Evolutionary conservation across 2,888 invertebrate species (phyloP).

Genomic region (Malachius bipustulatus): DNA sequence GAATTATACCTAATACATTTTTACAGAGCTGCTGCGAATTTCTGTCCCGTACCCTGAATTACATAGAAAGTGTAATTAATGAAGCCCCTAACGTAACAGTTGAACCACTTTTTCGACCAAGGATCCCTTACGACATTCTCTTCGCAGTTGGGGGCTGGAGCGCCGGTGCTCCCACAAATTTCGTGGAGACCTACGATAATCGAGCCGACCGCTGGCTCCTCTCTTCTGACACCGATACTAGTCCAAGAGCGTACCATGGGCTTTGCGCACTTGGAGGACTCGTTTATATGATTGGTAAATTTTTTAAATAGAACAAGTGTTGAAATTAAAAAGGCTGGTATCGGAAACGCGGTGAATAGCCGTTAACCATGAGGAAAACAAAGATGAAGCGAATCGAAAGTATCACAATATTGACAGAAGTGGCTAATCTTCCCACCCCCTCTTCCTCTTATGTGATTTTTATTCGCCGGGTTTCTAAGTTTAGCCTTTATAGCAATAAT

Average conservation of each 20-base stretch:
- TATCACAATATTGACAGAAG: no score
- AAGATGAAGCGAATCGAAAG: no score
- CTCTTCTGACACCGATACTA: conserved; percentile 52
- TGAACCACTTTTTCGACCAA: conserved; percentile 38
- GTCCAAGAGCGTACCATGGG: conserved; percentile 68
- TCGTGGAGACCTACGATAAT: conserved; percentile 65
- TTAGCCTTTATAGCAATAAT: no score
- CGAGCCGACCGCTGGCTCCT: conserved; percentile 70
- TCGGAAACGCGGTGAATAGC: no score
- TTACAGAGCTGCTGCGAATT: not conserved
- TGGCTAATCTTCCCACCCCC: no score
- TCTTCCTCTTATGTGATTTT: no score
- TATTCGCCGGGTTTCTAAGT: no score
- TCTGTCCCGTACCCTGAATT: no score
- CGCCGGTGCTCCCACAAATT: conserved; percentile 72
- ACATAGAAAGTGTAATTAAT: conserved; percentile 16
- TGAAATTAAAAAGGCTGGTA: no score
- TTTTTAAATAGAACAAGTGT: no score
- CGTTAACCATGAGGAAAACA: no score
- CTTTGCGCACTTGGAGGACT: conserved; percentile 57
- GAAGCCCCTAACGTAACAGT: not conserved
- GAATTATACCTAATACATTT: no score
- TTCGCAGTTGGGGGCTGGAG: conserved; percentile 81
- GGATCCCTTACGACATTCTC: conserved; percentile 64
- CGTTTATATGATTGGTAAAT: conserved; percentile 61